Conservation (phyloP, 2,888 invertebrate species). For the Sphecodes monilicornis region DNA sequence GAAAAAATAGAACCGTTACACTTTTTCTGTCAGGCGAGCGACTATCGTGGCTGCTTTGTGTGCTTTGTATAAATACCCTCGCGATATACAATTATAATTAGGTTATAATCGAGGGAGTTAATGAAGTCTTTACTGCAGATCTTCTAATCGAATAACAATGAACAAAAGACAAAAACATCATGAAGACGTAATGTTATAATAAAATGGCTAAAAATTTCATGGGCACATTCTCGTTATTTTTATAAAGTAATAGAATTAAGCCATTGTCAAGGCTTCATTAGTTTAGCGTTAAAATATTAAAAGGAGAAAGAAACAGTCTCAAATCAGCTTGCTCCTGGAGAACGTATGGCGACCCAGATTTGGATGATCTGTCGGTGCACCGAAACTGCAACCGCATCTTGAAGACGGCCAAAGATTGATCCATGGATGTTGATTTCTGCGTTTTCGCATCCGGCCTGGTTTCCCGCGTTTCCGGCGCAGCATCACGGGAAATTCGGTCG, state of each 20-base stretch:
- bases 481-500: constrained; percentile 6
- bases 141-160: no score
- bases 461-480: background rate
- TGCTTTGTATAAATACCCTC: background rate
- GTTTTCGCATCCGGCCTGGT: background rate
- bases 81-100: background rate
- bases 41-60: background rate
- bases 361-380: background rate
- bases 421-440: background rate
- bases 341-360: background rate
- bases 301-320: no score
- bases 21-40: background rate
- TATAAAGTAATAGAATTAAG: no score
- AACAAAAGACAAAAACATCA: no score
- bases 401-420: background rate
- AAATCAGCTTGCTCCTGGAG: background rate
- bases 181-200: no score
- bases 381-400: background rate
- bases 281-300: no score
- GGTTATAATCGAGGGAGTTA: background rate
- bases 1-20: background rate
- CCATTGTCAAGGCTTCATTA: no score
- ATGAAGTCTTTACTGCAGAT: background rate
- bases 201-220: no score
- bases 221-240: no score